phyloP scores from a whole-genome alignment of 2,113 vertebrate genomes.

The Hoplias malabaricus region DNA sequence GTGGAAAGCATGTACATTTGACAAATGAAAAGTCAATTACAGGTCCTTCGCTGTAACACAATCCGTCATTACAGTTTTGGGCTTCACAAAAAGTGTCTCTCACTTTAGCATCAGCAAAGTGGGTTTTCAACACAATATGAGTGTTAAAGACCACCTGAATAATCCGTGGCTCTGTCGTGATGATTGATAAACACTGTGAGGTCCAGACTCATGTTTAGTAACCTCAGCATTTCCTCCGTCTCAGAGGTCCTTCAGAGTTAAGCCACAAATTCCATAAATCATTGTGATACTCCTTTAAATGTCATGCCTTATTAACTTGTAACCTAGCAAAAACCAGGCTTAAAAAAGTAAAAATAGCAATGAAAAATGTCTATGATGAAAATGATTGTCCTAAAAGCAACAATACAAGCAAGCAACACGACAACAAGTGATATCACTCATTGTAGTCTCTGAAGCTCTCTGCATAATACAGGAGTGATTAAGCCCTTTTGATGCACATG shows the following conservation, averaged over 20 bases:
- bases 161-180: background rate
- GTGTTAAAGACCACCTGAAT: background rate
- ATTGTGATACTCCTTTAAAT: no score
- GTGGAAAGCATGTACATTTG: background rate
- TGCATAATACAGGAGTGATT: no score
- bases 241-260: background rate
- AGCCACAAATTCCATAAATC: no score
- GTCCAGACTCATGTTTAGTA: background rate
- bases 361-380: no score
- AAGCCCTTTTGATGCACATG: no score
- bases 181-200: background rate
- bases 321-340: no score
- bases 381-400: no score
- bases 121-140: background rate
- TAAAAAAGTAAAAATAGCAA: no score
- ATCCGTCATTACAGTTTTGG: conserved; percentile 29
- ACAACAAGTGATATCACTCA: no score
- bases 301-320: no score
- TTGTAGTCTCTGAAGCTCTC: no score
- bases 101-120: conserved; percentile 2
- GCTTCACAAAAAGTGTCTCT: conserved; percentile 11
- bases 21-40: background rate
- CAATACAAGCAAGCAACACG: no score
- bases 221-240: background rate
- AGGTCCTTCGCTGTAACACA: conserved; percentile 5